Evolutionary conservation across 2,888 invertebrate genomes (phyloP), one percentile per base, ranked within the genome.

Genomic region (Lottia gigantea): DNA sequence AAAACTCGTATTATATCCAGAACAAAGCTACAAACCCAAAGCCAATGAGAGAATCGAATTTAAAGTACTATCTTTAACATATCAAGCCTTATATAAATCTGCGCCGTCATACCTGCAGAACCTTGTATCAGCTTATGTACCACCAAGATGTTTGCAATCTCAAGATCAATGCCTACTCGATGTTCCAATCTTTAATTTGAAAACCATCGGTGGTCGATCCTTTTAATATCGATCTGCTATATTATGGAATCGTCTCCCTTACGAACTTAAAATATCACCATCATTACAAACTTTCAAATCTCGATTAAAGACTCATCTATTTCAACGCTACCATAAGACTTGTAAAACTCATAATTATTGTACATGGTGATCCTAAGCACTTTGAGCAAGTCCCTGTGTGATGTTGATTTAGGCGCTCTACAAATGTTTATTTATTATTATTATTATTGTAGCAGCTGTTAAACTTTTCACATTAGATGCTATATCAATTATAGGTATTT

Each of bases 1-100:
- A 67, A 55, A 15, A 55, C 31, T 31, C 31, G 31, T 31, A 31
- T 31, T 31, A 6, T 31, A 31, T 31, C 31, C 31, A 31, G 31
- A 31, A 31, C 31, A 31, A 31, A 31, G 31, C 31, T 31, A 4
- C 31, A 31, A 31, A 31, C 31, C 31, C 31, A 31, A 31, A 31
- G 31, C 6, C 6, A 31, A 31, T 0, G 31, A 62, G 23, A 14
- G 63, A 11, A 19, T 7, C 63, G 15, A 16, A 25, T 63, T 40
- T 31, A 63, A 63, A 63, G 26, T 63, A 16, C 63, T 63, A n/a
- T 25, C 40, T 0, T 40, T 31, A 63, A 62, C 25, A 62, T 63
- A 16, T 63, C 63, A 63, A 63, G 16, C 16, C 12, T 16, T 63
- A 25, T 14, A 16, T n/a, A 63, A 63, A 63, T 2, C 8, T 7